Evolutionary conservation across 2,888 invertebrate species (phyloP), one percentile per base, ranked within the genome.

Genomic region (Diploptera punctata): DNA sequence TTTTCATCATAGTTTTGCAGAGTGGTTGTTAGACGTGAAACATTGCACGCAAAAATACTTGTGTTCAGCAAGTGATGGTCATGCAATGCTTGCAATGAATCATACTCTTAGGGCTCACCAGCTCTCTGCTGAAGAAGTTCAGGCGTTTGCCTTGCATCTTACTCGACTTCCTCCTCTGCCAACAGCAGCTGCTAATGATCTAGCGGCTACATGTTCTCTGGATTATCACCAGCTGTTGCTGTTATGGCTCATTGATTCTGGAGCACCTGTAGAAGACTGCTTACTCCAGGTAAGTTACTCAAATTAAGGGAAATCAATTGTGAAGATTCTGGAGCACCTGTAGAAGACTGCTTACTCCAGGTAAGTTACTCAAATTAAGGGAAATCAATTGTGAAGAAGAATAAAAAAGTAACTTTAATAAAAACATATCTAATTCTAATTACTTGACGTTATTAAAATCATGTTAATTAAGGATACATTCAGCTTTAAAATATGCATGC

Each of bases 11-110:
- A 97, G 96, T 74, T 98, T 98, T 82, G 93, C 96, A 26, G 93
- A 94, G 80, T 98, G 98, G 98, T 84, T 98, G 77, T 85, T 95
- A 69, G 98, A 98, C 82, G 97, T 98, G n/a, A 98, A 98, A 83
- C 97, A 98, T 81, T 97, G 98, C 82, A 98, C 98, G 1, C 93
- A 96, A 77, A 93, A 96, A 78, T 98, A 96, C 83, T 86, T 98
- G 76, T 98, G 96, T 82, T 91, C 92, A 77, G 91, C 93, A 9
- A 87, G 90, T 67, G 94, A 95, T 78, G 98, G 98, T 0, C 97
- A 98, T 82, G 93, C 93, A 10, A 93, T 94, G 82, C 86, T 96
- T 49, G 93, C 94, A 21, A 93, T 96, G 90, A 80, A 82, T 75
- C 82, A 94, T 85, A 88, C 92, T 67, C 83, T 92, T 62, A 88